These are phyloP conservation scores for Microhierax caerulescens DNA, from an alignment of 2,797 vertebrate species.

Conservation along the genomic window DNA sequence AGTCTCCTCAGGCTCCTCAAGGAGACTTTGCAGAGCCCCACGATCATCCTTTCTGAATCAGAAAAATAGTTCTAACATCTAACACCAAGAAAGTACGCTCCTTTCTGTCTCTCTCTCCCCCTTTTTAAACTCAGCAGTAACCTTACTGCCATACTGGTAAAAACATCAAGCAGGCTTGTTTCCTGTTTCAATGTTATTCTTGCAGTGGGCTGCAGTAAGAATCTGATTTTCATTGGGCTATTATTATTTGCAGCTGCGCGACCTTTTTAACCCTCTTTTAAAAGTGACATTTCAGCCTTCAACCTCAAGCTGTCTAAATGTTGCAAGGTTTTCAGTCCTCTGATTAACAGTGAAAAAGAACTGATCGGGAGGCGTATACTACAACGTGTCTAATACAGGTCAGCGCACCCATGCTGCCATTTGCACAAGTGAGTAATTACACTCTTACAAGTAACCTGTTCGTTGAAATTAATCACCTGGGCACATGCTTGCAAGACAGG, in stretches of 20 bases:
- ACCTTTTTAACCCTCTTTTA: conserved; percentile 80
- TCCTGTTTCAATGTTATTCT: conserved; percentile 82
- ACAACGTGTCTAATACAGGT: conserved; percentile 37
- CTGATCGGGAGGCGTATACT: background rate
- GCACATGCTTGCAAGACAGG: conserved; percentile 6
- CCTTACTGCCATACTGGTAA: conserved; percentile 69
- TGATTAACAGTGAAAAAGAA: conserved; percentile 58
- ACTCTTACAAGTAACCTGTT: conserved; percentile 28
- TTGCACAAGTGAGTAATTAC: conserved; percentile 30
- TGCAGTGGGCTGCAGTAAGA: conserved; percentile 75
- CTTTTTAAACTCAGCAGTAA: conserved; percentile 61
- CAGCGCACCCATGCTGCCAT: conserved; percentile 16
- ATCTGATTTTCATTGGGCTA: conserved; percentile 83
- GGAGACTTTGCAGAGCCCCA: background rate
- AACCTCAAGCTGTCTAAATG: conserved; percentile 72
- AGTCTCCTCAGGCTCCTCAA: background rate
- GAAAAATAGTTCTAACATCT: conserved; percentile 46
- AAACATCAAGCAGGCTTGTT: conserved; percentile 76
- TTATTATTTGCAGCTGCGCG: conserved; percentile 84
- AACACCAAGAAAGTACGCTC: conserved; percentile 14
- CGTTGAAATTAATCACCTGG: conserved; percentile 53
- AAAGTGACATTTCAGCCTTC: conserved; percentile 82
- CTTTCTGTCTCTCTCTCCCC: background rate
- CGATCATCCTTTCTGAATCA: background rate
- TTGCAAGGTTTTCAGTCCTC: conserved; percentile 67